Conservation (phyloP, 2,113 vertebrate genomes). For the Sarotherodon lohbergeri region DNA sequence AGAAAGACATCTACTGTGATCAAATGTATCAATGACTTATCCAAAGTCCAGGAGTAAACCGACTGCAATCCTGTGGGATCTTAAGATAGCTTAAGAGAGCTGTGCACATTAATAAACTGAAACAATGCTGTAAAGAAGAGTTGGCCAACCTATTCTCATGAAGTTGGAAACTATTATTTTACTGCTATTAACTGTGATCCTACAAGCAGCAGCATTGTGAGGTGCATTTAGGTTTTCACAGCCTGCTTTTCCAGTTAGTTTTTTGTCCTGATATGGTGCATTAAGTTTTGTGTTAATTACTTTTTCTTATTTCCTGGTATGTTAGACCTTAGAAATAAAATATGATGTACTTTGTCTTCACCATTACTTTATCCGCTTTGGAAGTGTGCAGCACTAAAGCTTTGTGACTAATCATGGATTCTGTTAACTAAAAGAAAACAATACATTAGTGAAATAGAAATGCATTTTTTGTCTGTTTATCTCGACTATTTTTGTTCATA, state of each 20-base stretch:
- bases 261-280: background rate
- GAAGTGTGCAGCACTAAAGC: fast-evolving
- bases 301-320: background rate
- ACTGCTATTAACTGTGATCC: background rate
- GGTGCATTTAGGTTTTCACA: background rate
- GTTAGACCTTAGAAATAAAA: background rate
- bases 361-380: fast-evolving
- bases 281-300: background rate
- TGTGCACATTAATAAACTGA: background rate
- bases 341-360: fast-evolving
- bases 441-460: background rate
- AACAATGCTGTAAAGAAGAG: background rate
- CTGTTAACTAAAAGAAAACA: background rate
- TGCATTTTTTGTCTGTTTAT: background rate
- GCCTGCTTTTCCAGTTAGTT: background rate
- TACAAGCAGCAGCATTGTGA: background rate
- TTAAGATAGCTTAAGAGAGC: background rate
- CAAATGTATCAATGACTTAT: fast-evolving
- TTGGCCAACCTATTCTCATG: background rate
- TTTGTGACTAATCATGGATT: background rate
- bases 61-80: background rate
- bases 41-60: background rate
- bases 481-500: background rate
- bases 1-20: fast-evolving
- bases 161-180: background rate